phyloP scores from a whole-genome alignment of 2,113 vertebrate species.

The Sitta europaea region DNA sequence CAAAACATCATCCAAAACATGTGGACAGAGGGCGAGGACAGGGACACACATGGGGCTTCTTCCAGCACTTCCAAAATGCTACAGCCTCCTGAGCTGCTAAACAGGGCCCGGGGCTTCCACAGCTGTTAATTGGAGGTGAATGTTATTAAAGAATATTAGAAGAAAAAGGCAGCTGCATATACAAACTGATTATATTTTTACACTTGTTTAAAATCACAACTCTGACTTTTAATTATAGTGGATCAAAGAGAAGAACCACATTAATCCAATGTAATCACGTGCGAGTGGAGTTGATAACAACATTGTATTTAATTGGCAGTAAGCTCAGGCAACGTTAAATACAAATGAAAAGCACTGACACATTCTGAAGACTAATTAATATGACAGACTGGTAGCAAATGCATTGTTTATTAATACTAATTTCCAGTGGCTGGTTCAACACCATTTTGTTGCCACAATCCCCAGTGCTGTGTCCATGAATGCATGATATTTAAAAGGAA shows the following conservation, averaged over 20 bases:
- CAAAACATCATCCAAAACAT: background rate
- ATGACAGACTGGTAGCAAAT: slow-evolving; percentile 47
- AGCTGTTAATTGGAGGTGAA: slow-evolving; percentile 17
- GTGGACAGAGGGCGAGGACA: fast-evolving
- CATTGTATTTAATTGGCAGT: slow-evolving; percentile 48
- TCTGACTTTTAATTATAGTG: slow-evolving; percentile 58
- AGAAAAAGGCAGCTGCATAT: slow-evolving; percentile 23
- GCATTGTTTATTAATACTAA: slow-evolving; percentile 55
- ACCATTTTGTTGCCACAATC: slow-evolving; percentile 35
- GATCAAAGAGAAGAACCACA: slow-evolving; percentile 55
- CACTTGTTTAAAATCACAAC: slow-evolving; percentile 58
- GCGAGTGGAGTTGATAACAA: slow-evolving; percentile 46
- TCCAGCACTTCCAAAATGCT: background rate
- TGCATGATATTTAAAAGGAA: slow-evolving; percentile 11
- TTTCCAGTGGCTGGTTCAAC: slow-evolving; percentile 57
- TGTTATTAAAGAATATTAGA: slow-evolving; percentile 43
- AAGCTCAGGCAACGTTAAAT: slow-evolving; percentile 38
- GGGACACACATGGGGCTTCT: fast-evolving
- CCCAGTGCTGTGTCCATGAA: background rate
- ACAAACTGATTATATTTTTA: slow-evolving; percentile 57
- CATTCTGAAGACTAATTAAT: slow-evolving; percentile 49
- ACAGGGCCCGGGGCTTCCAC: background rate
- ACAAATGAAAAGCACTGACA: slow-evolving; percentile 50
- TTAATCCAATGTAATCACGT: slow-evolving; percentile 46
- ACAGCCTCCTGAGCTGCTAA: background rate